Base-by-base conservation (phyloP, 1,140 invertebrate species). In the Drosophila yakuba region DNA sequence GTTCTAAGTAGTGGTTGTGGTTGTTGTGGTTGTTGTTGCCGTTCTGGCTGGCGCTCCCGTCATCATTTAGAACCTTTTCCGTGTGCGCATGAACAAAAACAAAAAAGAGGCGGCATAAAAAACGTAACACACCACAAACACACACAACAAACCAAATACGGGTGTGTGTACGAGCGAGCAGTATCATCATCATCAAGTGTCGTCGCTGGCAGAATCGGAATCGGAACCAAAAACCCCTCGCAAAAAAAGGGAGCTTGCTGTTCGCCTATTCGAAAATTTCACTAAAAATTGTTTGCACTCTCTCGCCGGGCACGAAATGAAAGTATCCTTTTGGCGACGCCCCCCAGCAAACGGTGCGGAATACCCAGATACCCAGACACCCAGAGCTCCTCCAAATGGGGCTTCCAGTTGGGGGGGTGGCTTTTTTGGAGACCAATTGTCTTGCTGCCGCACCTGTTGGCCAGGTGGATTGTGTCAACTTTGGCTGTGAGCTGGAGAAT, bases 221-320 rank as follows among this genome's bases (percentile, higher is more conserved):
- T 71, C 68, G 67, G 68, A 71, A 71, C 68, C 66, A 44, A 28
- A 61, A 69, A 56, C 67, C 67, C 63, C 64, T 50, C 59, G 45
- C 64, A 72, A 54, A 62, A 66, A 78, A 78, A 58, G 61, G 23
- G 68, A 68, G 78, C 86, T 88, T 88, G 84, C 86, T 92, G 91
- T 91, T 91, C 91, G 85, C 91, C 91, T 92, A 91, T 86, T 92
- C 74, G 78, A 86, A 91, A 92, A 92, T 92, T 92, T 92, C 91
- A 91, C 91, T 92, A 92, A 92, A 91, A 91, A 91, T 91, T 92
- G 90, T 92, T 92, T 89, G 72, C 79, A 91, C 90, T 92, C 90
- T 92, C 90, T 89, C 84, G 79, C 71, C 77, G 75, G 75, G 75
- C 72, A 78, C 57, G 74, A 90, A 91, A 91, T 91, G 90, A 91